These are phyloP conservation scores for Cairina moschata DNA, from an alignment of 2,113 vertebrate species.

Conservation along the genomic window DNA sequence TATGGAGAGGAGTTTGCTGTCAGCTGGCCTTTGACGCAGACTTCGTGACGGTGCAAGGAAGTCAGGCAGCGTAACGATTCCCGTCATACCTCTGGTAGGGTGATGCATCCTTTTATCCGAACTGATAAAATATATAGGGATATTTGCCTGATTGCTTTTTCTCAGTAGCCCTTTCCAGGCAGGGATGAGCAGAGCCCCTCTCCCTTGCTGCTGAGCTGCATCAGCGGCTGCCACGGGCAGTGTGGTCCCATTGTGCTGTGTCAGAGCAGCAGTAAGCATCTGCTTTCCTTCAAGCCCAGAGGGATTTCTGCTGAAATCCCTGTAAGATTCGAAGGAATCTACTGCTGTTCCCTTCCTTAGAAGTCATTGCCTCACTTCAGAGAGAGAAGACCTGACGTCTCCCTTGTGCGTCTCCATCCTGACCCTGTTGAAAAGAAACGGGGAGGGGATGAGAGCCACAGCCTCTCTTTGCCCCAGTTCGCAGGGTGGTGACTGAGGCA, in stretches of 20 bases:
- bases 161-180: background rate
- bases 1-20: background rate
- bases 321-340: background rate
- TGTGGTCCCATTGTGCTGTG: background rate
- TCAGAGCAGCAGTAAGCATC: background rate
- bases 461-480: background rate
- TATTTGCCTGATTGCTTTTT: background rate
- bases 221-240: background rate
- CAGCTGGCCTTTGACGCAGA: background rate
- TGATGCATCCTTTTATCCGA: background rate
- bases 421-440: background rate
- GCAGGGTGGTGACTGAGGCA: background rate
- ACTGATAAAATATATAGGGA: background rate
- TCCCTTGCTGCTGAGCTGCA: background rate
- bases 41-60: background rate
- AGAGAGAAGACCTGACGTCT: background rate
- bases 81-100: background rate
- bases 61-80: background rate
- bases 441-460: rapidly evolving
- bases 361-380: rapidly evolving
- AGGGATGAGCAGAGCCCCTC: background rate
- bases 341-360: background rate
- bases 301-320: background rate
- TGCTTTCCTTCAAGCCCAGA: background rate
- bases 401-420: background rate